Conservation (phyloP, 2,888 invertebrate species). For the Ochropleura leucogaster region DNA sequence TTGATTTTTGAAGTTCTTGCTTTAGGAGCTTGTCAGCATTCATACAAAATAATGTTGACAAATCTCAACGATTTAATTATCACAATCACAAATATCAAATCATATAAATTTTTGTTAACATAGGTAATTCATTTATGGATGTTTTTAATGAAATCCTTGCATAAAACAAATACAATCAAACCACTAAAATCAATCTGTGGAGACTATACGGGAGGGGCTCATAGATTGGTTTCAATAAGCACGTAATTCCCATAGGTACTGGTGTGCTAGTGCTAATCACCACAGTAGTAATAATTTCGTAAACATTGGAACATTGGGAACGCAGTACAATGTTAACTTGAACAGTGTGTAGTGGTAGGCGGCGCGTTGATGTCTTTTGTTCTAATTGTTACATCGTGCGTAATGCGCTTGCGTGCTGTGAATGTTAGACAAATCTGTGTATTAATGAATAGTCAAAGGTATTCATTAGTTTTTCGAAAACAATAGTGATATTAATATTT, state of each 20-base stretch:
- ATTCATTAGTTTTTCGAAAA: slow-evolving; percentile 2
- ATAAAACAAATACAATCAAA: background rate
- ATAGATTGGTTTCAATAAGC: slow-evolving; percentile 2
- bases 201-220: slow-evolving; percentile 10
- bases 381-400: slow-evolving; percentile 21
- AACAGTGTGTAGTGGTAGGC: background rate
- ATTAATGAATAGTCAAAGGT: background rate
- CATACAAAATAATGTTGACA: background rate
- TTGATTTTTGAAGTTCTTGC: slow-evolving; percentile 31
- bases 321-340: background rate
- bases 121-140: no score
- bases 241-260: background rate
- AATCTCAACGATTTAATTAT: no score
- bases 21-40: background rate
- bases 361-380: slow-evolving; percentile 79
- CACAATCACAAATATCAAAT: no score
- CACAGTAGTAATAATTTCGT: slow-evolving; percentile 25
- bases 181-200: slow-evolving; percentile 18
- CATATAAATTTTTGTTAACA: no score
- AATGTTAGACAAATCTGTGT: slow-evolving; percentile 1
- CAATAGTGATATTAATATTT: background rate
- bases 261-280: slow-evolving; percentile 12
- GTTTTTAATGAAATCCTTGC: no score
- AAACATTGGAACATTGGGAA: slow-evolving; percentile 26
- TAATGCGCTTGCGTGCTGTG: background rate